Evolutionary conservation across 1,140 invertebrate species (phyloP).

Genomic region (Meteorus sp.): DNA sequence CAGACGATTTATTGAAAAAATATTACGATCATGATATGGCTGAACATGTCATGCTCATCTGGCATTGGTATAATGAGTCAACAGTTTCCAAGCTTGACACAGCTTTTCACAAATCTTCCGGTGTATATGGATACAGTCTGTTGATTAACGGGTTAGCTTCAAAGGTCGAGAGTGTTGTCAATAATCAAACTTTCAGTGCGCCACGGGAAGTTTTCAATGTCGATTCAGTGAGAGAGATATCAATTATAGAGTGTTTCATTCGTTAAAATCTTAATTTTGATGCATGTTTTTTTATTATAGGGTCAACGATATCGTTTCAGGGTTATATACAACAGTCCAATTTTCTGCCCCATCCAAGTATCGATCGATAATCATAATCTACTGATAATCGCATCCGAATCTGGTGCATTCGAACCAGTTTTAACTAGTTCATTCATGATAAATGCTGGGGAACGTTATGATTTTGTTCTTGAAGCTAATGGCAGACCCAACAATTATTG

Average conservation of each 20-base stretch:
- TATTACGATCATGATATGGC: conserved; percentile 60
- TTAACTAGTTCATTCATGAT: conserved; percentile 37
- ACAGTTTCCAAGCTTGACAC: conserved; percentile 32
- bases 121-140: conserved; percentile 27
- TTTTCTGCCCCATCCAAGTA: conserved; percentile 57
- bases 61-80: conserved; percentile 57
- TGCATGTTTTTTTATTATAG: conserved; percentile 33
- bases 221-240: conserved; percentile 27
- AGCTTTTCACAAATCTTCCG: conserved; percentile 22
- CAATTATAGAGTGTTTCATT: background rate
- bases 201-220: conserved; percentile 61
- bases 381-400: conserved; percentile 59
- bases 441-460: conserved; percentile 64
- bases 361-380: conserved; percentile 61
- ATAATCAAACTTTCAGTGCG: conserved; percentile 53
- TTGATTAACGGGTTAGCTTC: conserved; percentile 28
- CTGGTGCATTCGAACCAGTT: conserved; percentile 59
- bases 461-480: conserved; percentile 62
- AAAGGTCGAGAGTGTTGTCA: conserved; percentile 31
- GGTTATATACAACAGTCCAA: conserved; percentile 46
- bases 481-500: conserved; percentile 60
- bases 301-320: conserved; percentile 57
- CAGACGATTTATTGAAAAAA: conserved; percentile 44
- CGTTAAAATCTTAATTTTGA: background rate
- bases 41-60: conserved; percentile 58